phyloP scores from a whole-genome alignment of 2,888 invertebrate genomes.

The Tipula unca region DNA sequence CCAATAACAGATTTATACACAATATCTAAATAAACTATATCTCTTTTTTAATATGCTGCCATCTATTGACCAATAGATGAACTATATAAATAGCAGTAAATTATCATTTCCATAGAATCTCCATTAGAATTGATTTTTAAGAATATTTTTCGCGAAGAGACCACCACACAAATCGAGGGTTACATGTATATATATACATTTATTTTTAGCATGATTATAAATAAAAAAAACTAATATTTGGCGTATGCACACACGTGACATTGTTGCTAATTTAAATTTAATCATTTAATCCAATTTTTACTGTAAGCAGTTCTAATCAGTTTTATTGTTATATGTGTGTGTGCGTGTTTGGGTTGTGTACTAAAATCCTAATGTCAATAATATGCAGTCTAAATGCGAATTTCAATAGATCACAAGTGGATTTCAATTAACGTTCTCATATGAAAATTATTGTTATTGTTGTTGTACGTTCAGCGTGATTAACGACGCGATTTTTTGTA shows the following conservation, averaged over 20 bases:
- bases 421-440: not conserved
- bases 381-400: not conserved
- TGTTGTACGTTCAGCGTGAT: not conserved
- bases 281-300: not conserved
- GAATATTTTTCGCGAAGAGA: too few species aligned
- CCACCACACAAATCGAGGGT: not conserved
- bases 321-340: not conserved
- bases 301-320: not conserved
- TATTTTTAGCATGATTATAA: not conserved
- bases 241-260: not conserved
- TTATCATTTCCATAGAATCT: too few species aligned
- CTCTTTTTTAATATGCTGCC: too few species aligned
- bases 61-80: too few species aligned
- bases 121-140: too few species aligned
- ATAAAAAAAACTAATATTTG: not conserved
- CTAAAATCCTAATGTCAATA: not conserved
- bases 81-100: too few species aligned
- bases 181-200: not conserved
- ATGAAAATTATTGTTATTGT: not conserved
- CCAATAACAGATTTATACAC: too few species aligned
- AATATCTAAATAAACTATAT: too few species aligned
- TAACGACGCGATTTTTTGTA: not conserved
- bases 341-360: not conserved
- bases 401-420: not conserved
- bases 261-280: not conserved